Base-by-base conservation (phyloP, 2,888 invertebrate species). In the Rhabditoides inermis region DNA sequence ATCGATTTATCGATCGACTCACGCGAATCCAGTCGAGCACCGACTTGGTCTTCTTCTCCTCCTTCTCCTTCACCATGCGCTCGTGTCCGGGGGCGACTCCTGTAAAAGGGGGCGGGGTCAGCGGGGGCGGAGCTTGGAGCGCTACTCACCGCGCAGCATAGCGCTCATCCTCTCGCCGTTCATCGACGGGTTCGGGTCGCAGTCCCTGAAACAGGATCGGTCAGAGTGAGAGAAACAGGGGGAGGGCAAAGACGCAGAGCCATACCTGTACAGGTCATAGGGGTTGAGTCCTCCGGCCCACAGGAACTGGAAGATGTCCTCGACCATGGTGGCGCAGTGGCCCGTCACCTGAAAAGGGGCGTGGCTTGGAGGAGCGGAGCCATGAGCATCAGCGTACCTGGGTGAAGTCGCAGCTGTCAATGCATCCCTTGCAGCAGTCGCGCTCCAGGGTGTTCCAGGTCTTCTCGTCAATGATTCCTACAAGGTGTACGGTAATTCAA, bases 231-330 rank as follows among this genome's bases (percentile, higher is more conserved):
- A n/a, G 40, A 39, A n/a, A 12, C 18, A 39, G 15, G 32, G 32
- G 12, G 32, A 32, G 32, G 32, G 32, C 32, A 32, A 32, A 32
- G 32, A 15, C 7, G 15, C 7, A 32, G 15, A 27, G 1, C 45
- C 36, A n/a, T 39, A 39, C 40, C 40, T 53, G 59, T 73, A 73
- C 44, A 67, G 54, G 54, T 69, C 67, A 40, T 69, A 69, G 20
- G 72, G 72, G 46, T 74, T 74, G 26, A 74, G 56, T 23, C 74
- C 74, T n/a, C 72, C 70, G 50, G 61, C 63, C 74, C 74, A 74
- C 25, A 74, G 50, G 59, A 73, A 73, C 45, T 74, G 69, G 68
- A 71, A 74, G 56, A 74, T 74, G 30, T 73, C 71, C 45, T 70
- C 67, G 36, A 74, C 72, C 63, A 72, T 51, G 20, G 58, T 55